Evolutionary conservation across 2,113 vertebrate species (phyloP).

Genomic region (Condylura cristata): DNA sequence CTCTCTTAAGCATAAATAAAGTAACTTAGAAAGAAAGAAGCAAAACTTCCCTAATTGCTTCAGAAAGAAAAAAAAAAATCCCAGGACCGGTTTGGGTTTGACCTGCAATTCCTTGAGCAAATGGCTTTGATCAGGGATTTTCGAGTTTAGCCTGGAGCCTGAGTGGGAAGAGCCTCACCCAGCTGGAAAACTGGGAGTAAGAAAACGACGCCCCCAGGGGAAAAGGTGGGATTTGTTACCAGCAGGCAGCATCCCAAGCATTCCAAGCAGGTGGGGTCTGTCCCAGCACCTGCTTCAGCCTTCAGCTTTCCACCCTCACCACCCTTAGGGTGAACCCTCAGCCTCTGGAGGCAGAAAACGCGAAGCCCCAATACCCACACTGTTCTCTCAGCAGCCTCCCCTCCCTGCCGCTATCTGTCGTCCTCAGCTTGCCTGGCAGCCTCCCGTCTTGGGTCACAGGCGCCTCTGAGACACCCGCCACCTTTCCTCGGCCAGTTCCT

Average conservation of each 20-base stretch:
- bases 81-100: not conserved
- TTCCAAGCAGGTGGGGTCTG: not conserved
- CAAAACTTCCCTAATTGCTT: not conserved
- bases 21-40: too few relatives aligned
- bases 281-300: not conserved
- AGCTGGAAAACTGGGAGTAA: not conserved
- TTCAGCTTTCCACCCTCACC: not conserved
- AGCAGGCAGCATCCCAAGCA: not conserved
- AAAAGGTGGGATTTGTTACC: not conserved
- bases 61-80: not conserved
- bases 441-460: not conserved
- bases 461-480: too few relatives aligned
- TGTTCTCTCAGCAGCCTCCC: not conserved
- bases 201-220: not conserved
- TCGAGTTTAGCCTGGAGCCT: not conserved
- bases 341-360: not conserved
- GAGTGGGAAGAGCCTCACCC: not conserved
- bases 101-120: not conserved
- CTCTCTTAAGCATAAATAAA: too few relatives aligned
- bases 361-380: not conserved
- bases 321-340: not conserved
- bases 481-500: not conserved
- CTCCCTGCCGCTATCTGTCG: not conserved
- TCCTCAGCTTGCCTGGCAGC: not conserved
- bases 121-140: not conserved